phyloP scores from a whole-genome alignment of 2,888 invertebrate genomes.

The Epirrhoe tristata region DNA sequence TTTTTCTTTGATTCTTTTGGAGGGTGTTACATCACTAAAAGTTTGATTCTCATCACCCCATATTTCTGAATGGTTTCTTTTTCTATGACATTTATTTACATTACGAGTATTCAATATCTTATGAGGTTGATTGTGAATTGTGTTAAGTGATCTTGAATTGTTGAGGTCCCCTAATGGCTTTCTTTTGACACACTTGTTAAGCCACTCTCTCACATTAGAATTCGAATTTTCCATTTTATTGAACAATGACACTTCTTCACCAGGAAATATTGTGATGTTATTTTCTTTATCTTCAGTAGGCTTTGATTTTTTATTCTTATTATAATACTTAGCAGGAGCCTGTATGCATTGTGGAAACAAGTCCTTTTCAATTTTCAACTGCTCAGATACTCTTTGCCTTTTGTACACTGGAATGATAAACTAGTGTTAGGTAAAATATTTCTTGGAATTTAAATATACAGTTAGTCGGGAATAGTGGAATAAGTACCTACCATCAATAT shows the following conservation, averaged over 20 bases:
- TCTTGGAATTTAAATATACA: too few relatives aligned
- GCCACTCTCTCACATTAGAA: constrained; percentile 70
- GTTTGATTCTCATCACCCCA: constrained; percentile 33
- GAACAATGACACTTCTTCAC: constrained; percentile 56
- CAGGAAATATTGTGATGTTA: constrained; percentile 52
- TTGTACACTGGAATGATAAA: constrained; percentile 62
- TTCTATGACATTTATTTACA: constrained; percentile 38
- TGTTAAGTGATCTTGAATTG: constrained; percentile 39
- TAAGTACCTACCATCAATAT: constrained; percentile 62
- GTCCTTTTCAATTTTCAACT: constrained; percentile 70
- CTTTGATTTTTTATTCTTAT: constrained; percentile 68
- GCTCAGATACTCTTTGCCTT: constrained; percentile 65
- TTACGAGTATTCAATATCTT: constrained; percentile 36
- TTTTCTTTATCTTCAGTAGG: constrained; percentile 60
- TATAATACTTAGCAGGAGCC: constrained; percentile 71
- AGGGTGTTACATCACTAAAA: constrained; percentile 22
- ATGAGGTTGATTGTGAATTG: constrained; percentile 24
- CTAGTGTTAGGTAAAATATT: not conserved
- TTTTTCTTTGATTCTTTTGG: constrained; percentile 26
- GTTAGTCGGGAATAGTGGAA: not conserved
- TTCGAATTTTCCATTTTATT: constrained; percentile 64
- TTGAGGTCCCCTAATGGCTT: constrained; percentile 71
- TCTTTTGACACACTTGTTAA: constrained; percentile 61
- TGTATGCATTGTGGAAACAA: constrained; percentile 78
- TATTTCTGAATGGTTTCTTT: constrained; percentile 49